These are phyloP conservation scores for Wiebesia pumilae DNA, from an alignment of 1,140 invertebrate genomes.

Conservation along the genomic window DNA sequence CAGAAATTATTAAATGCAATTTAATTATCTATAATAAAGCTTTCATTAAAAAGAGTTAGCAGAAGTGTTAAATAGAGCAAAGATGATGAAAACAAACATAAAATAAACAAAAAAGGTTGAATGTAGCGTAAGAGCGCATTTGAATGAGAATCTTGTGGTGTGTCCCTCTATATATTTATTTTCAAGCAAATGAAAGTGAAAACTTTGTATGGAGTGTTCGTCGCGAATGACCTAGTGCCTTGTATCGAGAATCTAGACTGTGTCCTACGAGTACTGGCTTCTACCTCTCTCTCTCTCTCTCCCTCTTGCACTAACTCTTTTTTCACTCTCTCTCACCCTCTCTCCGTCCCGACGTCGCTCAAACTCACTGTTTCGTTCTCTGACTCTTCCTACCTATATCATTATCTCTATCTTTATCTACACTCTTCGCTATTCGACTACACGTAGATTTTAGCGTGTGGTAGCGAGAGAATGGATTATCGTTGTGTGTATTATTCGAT, in stretches of 20 bases:
- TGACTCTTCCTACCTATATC: background rate
- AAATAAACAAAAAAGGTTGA: conserved; percentile 12
- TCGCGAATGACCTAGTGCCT: conserved; percentile 71
- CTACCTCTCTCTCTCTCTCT: background rate
- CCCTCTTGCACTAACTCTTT: background rate
- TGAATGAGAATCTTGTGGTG: conserved; percentile 5
- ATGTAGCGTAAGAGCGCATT: background rate
- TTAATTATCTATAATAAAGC: no score
- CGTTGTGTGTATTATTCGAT: background rate
- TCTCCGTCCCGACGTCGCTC: background rate
- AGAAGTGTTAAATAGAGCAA: no score
- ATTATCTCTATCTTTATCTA: conserved; percentile 8
- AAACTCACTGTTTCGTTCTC: background rate
- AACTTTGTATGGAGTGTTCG: conserved; percentile 62
- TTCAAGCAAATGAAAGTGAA: conserved; percentile 70
- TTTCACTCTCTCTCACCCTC: background rate
- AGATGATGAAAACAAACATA: conserved; percentile 41
- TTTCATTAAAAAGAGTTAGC: no score
- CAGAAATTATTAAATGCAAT: no score
- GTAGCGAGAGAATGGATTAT: conserved; percentile 5
- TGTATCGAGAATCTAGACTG: conserved; percentile 71
- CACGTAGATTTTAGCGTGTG: conserved; percentile 26
- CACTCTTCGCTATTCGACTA: background rate
- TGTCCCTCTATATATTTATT: background rate
- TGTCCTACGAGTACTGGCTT: conserved; percentile 44